Conservation (phyloP, 2,113 vertebrate genomes). For the Callithrix jacchus region DNA sequence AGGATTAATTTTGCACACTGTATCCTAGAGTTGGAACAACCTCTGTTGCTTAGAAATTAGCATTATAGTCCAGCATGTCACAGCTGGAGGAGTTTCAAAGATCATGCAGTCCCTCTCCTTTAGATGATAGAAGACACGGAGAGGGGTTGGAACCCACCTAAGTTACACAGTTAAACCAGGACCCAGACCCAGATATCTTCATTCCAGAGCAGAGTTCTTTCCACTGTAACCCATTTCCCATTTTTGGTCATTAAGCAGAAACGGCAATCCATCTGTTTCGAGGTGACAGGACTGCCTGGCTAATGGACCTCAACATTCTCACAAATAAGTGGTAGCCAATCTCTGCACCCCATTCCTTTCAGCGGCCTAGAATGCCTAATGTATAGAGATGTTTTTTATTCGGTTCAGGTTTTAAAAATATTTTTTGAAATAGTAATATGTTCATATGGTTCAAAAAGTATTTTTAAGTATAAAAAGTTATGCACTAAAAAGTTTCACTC, state of each 20-base stretch:
- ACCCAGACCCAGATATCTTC: background rate
- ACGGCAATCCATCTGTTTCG: background rate
- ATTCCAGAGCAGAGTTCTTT: background rate
- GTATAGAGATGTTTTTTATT: background rate
- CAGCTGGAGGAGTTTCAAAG: background rate
- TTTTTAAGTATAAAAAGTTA: background rate
- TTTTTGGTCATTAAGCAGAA: background rate
- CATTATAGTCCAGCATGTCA: background rate
- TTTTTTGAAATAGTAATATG: background rate
- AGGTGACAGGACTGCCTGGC: background rate
- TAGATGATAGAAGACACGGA: background rate
- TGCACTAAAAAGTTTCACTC: background rate
- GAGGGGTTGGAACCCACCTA: background rate
- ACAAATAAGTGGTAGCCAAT: background rate
- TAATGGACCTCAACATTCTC: background rate
- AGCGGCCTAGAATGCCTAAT: background rate
- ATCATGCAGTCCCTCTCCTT: background rate
- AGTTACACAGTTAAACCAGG: background rate
- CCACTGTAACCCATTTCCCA: background rate
- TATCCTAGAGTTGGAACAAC: background rate
- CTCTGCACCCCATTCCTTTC: background rate
- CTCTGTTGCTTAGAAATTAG: constrained; percentile 28
- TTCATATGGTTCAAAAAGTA: background rate
- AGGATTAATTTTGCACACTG: background rate
- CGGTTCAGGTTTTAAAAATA: background rate